These are phyloP conservation scores for Lophius americanus DNA, from an alignment of 2,797 vertebrate genomes.

Conservation along the genomic window DNA sequence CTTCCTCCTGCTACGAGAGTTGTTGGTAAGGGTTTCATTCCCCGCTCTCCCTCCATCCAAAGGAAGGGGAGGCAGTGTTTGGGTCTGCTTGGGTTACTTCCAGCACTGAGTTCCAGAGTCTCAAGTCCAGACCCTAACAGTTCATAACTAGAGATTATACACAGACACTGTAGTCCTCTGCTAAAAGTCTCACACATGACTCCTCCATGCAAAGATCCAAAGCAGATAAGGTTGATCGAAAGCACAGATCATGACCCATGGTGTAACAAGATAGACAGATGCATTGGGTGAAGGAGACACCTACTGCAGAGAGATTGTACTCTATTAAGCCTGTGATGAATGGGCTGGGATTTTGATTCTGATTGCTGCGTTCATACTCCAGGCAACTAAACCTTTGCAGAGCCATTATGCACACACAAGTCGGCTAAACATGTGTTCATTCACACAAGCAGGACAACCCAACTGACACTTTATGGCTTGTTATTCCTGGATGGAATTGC, in stretches of 20 bases:
- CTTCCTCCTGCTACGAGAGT: slow-evolving; percentile 50
- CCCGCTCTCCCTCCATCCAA: slow-evolving; percentile 2
- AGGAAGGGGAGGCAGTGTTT: slow-evolving; percentile 47
- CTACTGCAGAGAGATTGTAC: slow-evolving; percentile 47
- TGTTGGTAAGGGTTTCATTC: slow-evolving; percentile 33
- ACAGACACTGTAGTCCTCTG: slow-evolving; percentile 51
- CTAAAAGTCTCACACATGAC: slow-evolving; percentile 49
- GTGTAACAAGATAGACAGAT: slow-evolving; percentile 58
- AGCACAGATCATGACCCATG: slow-evolving; percentile 49
- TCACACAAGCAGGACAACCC: slow-evolving; percentile 46
- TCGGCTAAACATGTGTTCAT: slow-evolving; percentile 34
- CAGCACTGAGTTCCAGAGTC: slow-evolving; percentile 46
- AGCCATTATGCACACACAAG: slow-evolving; percentile 34
- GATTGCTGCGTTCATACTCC: slow-evolving; percentile 41
- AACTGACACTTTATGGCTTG: slow-evolving; percentile 59
- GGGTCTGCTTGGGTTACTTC: slow-evolving; percentile 58
- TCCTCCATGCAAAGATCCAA: slow-evolving; percentile 50
- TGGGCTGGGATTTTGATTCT: slow-evolving; percentile 47
- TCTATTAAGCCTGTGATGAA: slow-evolving; percentile 54
- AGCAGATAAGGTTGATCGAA: slow-evolving; percentile 60
- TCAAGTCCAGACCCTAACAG: slow-evolving; percentile 70
- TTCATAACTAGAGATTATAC: slow-evolving; percentile 71
- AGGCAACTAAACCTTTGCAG: slow-evolving; percentile 31
- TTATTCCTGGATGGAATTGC: slow-evolving; percentile 73
- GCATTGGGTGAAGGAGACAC: slow-evolving; percentile 55